Conservation (phyloP, 1,140 invertebrate species). For the Trichoplusia ni region DNA sequence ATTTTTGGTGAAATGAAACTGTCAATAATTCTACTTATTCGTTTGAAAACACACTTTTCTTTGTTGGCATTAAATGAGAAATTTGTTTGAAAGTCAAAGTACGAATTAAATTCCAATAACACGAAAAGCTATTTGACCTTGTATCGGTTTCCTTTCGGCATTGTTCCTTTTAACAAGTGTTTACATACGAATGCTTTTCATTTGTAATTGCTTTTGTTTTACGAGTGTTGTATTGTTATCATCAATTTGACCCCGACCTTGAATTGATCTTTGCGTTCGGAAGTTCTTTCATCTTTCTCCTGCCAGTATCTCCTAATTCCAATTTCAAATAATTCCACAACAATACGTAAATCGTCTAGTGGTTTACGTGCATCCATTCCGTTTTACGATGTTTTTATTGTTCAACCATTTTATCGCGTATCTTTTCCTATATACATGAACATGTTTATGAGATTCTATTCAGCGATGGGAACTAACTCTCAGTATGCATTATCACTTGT, state of each 20-base stretch:
- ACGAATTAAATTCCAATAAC: neutral
- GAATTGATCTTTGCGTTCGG: no score
- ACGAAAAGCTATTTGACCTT: neutral
- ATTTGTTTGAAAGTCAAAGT: neutral
- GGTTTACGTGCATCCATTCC: constrained; percentile 27
- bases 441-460: constrained; percentile 21
- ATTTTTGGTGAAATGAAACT: no score
- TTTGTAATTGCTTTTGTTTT: no score
- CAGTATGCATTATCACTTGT: neutral
- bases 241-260: constrained; percentile 21
- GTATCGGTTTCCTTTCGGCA: neutral
- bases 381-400: constrained; percentile 39
- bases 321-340: no score
- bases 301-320: neutral
- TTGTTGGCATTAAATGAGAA: neutral
- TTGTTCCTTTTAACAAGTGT: neutral
- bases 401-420: constrained; percentile 28
- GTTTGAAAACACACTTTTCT: neutral
- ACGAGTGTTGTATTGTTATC: neutral
- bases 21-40: neutral
- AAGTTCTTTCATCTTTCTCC: constrained; percentile 14
- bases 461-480: neutral
- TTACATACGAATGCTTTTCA: no score
- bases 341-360: constrained; percentile 4
- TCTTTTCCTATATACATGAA: constrained; percentile 19